Base-by-base conservation (phyloP, 2,113 vertebrate genomes). In the Todiramphus saurophagus region DNA sequence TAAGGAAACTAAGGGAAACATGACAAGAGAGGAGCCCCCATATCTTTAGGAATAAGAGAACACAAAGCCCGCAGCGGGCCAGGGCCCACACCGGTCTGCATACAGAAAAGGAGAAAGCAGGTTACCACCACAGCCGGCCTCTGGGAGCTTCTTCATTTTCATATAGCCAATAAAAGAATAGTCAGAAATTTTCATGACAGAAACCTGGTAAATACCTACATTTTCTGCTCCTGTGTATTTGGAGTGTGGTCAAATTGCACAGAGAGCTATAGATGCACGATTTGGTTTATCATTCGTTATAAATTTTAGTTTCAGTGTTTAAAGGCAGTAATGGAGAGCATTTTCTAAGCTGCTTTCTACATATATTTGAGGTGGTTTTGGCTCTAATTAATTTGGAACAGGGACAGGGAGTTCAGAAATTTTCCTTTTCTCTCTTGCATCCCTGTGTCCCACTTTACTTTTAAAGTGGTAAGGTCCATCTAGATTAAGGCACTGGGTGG, bases 351-450 rank as follows among this genome's bases (percentile, higher is more conserved):
- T 77, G 58, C 48, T 83, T 85, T 83, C 76, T 81, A 63, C 48
- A 78, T 1, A 1, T 58, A 80, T 43, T 67, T 76, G 63, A 94
- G 63, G 89, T 86, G 25, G 27, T 6, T 94, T 93, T 39, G 78
- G 83, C 79, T 87, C 87, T 95, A 95, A 95, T 94, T 94, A 96
- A 96, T 96, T 94, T 91, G 75, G 91, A 94, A 87, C 83, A 94
- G 70, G 75, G 62, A n/a, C 80, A 93, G 28, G 9, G 73, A 86
- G 76, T 76, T 93, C 67, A 59, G 46, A 93, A 79, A 92, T 92
- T 66, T 90, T 86, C 68, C 59, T 90, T 43, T 80, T 70, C 67
- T 93, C 67, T 70, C 86, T 83, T 73, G 60, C 28, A 84, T 89
- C 46, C 43, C 30, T 31, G 88, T 89, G 96, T 94, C 96, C 96